Conservation (phyloP, 1,140 invertebrate genomes). For the Zaprionus davidi region DNA sequence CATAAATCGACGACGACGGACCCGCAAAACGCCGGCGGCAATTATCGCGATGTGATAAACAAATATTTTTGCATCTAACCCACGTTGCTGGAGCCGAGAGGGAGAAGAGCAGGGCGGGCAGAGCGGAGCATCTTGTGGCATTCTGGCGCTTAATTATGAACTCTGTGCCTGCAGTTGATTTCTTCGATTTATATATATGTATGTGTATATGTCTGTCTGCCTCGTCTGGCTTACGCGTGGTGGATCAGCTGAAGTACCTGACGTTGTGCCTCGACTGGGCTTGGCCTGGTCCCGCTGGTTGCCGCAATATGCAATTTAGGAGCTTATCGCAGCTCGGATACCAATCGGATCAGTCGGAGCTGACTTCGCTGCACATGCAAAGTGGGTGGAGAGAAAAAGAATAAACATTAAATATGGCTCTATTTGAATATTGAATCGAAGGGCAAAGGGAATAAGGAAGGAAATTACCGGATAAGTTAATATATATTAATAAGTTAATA, state of each 20-base stretch:
- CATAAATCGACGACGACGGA: conserved; percentile 65
- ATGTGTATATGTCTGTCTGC: conserved; percentile 48
- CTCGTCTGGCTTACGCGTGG: conserved; percentile 56
- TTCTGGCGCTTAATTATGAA: conserved; percentile 83
- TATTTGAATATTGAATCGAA: conserved; percentile 65
- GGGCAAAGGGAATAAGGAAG: background rate
- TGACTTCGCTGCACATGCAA: conserved; percentile 45
- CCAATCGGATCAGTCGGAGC: conserved; percentile 70
- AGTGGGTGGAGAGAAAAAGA: conserved; percentile 71
- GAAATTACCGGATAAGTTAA: background rate
- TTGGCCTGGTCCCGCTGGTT: conserved; percentile 53
- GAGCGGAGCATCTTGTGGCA: conserved; percentile 55
- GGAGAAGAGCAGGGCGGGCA: conserved; percentile 30
- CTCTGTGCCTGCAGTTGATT: conserved; percentile 34
- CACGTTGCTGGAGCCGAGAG: conserved; percentile 41
- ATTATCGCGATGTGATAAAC: conserved; percentile 83
- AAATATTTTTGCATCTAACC: conserved; percentile 82
- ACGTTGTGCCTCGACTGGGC: conserved; percentile 42
- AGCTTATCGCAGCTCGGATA: conserved; percentile 72
- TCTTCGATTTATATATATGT: conserved; percentile 16
- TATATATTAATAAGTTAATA: too few relatives aligned
- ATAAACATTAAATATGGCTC: conserved; percentile 79
- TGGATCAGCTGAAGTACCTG: conserved; percentile 44
- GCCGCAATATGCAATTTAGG: conserved; percentile 76
- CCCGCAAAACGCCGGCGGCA: conserved; percentile 67